Evolutionary conservation across 92 coral and sea anemone genomes (phyloP).

Genomic region (Actinernus sp.): DNA sequence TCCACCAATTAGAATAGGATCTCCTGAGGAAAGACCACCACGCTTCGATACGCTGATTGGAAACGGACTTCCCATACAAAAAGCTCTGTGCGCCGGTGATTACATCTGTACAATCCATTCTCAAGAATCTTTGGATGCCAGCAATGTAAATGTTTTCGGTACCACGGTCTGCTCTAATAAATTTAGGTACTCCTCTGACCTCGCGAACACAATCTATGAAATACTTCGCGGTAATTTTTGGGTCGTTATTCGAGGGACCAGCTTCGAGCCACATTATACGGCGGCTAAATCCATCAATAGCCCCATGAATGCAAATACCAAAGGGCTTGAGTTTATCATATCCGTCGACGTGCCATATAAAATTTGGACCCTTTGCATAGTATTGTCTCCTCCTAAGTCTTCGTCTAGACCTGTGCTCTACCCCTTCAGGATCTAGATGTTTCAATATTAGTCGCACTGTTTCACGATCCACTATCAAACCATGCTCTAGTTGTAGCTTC

Average conservation of each 20-base stretch:
- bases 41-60: slow-evolving; percentile 37
- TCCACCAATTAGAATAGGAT: slow-evolving; percentile 23
- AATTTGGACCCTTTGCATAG: slow-evolving; percentile 30
- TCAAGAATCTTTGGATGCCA: slow-evolving; percentile 31
- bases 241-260: slow-evolving; percentile 23
- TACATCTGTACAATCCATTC: slow-evolving; percentile 2
- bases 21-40: slow-evolving; percentile 38
- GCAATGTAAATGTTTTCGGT: slow-evolving; percentile 34
- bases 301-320: slow-evolving; percentile 29
- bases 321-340: slow-evolving; percentile 41
- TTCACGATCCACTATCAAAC: slow-evolving; percentile 6
- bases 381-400: slow-evolving; percentile 16
- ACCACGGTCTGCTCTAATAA: slow-evolving; percentile 12
- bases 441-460: slow-evolving; percentile 15
- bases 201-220: slow-evolving; percentile 11
- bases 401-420: slow-evolving; percentile 18
- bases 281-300: slow-evolving; percentile 39
- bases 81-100: slow-evolving; percentile 4
- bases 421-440: slow-evolving; percentile 25
- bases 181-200: slow-evolving; percentile 5
- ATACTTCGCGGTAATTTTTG: slow-evolving; percentile 23
- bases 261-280: slow-evolving; percentile 34
- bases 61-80: slow-evolving; percentile 33
- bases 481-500: slow-evolving; percentile 15
- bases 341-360: slow-evolving; percentile 43